phyloP scores from a whole-genome alignment of 2,888 invertebrate genomes.

The Diaperis boleti region DNA sequence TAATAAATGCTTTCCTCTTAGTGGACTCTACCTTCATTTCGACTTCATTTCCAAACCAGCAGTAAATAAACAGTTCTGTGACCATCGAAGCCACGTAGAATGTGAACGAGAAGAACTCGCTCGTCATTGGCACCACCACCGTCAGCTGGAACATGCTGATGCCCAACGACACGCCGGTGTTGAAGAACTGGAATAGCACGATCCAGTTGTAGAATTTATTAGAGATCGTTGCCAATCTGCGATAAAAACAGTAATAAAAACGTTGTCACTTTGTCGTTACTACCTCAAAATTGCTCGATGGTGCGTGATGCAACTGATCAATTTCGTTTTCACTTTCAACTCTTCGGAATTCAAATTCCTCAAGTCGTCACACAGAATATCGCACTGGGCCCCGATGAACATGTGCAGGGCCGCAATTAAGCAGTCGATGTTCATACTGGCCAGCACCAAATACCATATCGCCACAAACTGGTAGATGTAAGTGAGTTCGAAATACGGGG shows the following conservation, averaged over 20 bases:
- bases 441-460: background rate
- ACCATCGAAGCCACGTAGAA: background rate
- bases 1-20: background rate
- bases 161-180: background rate
- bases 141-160: background rate
- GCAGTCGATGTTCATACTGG: background rate
- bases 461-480: constrained; percentile 8
- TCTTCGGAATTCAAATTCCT: background rate
- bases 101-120: constrained; percentile 6
- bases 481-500: constrained; percentile 16
- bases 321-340: constrained; percentile 4
- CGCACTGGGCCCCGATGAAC: constrained; percentile 7
- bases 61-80: constrained; percentile 4
- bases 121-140: background rate
- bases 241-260: background rate
- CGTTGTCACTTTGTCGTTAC: background rate
- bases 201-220: constrained; percentile 3
- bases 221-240: background rate
- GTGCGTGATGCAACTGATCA: background rate
- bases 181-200: constrained; percentile 1
- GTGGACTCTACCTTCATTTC: background rate
- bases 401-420: background rate
- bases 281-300: constrained; percentile 13
- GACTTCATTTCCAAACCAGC: constrained; percentile 26
- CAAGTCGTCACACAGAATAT: constrained; percentile 14